phyloP scores from a whole-genome alignment of 1,140 invertebrate genomes.

The Anastrepha obliqua region DNA sequence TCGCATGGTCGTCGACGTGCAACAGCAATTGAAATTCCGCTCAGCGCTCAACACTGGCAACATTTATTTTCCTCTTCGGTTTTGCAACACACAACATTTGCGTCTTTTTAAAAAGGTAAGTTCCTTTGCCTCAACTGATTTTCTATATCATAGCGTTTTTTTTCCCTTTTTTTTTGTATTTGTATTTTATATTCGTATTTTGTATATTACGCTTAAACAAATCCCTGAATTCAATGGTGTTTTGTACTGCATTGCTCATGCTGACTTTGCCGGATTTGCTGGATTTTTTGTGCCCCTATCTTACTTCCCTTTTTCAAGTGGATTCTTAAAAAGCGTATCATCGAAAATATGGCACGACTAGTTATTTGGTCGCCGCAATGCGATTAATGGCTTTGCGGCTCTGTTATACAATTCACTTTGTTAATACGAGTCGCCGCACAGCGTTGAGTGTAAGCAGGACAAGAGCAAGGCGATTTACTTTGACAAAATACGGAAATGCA shows the following conservation, averaged over 20 bases:
- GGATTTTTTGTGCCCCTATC: background rate
- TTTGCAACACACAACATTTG: conserved; percentile 29
- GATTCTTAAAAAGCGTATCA: background rate
- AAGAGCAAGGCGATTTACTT: background rate
- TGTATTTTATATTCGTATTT: background rate
- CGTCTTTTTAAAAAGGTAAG: conserved; percentile 9
- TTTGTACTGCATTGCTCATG: background rate
- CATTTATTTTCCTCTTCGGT: conserved; percentile 36
- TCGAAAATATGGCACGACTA: background rate
- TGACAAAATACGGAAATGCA: background rate
- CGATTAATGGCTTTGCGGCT: conserved; percentile 47
- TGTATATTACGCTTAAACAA: background rate
- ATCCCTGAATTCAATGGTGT: conserved; percentile 15
- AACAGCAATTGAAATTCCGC: conserved; percentile 32
- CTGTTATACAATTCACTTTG: conserved; percentile 39
- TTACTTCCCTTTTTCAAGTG: background rate
- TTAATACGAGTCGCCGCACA: background rate
- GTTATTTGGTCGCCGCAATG: background rate
- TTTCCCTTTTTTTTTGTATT: background rate
- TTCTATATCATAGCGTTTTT: background rate
- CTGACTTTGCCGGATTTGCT: background rate
- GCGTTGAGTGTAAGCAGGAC: background rate
- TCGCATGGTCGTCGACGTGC: background rate
- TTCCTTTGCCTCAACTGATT: too few relatives aligned
- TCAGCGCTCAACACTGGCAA: conserved; percentile 31